These are phyloP conservation scores for Sipha maydis DNA, from an alignment of 2,888 invertebrate species.

Conservation along the genomic window DNA sequence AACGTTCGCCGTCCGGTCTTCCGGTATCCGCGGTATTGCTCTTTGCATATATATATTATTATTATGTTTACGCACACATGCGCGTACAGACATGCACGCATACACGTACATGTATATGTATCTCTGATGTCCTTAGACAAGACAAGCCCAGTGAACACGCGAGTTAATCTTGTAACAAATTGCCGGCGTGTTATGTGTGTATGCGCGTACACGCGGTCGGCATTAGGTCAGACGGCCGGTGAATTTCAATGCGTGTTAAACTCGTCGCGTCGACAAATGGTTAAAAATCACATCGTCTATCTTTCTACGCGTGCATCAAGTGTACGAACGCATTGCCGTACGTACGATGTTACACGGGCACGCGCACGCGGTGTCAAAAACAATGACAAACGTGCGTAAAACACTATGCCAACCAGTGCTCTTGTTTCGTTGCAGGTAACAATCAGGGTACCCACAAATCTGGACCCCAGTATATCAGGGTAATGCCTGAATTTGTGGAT, in stretches of 20 bases:
- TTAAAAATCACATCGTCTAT: not conserved
- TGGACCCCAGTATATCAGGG: too few relatives aligned
- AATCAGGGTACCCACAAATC: too few relatives aligned
- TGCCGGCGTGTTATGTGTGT: not conserved
- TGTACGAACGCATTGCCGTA: too few relatives aligned
- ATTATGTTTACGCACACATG: too few relatives aligned
- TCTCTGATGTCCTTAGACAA: not conserved
- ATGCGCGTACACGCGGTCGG: not conserved
- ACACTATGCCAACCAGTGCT: too few relatives aligned
- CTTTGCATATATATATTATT: not conserved
- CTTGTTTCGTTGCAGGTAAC: too few relatives aligned
- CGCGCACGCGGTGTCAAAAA: too few relatives aligned
- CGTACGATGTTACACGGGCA: too few relatives aligned
- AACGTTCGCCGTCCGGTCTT: conserved; percentile 41
- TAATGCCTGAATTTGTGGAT: too few relatives aligned
- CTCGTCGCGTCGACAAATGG: not conserved
- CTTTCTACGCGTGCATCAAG: too few relatives aligned
- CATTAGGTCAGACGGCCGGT: conserved; percentile 42
- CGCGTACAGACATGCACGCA: not conserved
- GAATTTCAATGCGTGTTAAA: conserved; percentile 1
- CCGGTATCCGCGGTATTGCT: conserved; percentile 15
- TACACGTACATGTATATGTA: too few relatives aligned
- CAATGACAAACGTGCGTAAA: too few relatives aligned
- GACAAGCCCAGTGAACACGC: not conserved
- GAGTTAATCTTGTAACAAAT: conserved; percentile 12